These are phyloP conservation scores for Oligia fasciuncula DNA, from an alignment of 2,888 invertebrate genomes.

Conservation along the genomic window DNA sequence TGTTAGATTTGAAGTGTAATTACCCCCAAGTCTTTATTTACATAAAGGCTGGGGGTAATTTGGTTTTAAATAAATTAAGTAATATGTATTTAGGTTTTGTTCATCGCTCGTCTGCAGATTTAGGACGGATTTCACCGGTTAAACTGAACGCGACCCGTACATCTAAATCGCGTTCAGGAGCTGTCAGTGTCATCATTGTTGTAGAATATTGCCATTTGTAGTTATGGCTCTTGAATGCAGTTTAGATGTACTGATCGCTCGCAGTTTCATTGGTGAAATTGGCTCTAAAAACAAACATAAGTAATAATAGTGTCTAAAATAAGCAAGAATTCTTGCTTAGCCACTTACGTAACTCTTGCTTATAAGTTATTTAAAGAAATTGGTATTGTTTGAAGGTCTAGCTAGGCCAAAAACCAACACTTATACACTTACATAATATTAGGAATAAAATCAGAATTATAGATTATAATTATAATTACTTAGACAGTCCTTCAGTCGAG, in stretches of 20 bases:
- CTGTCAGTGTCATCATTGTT: not conserved
- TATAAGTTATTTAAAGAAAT: not conserved
- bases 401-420: not conserved
- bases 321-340: not conserved
- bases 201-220: not conserved
- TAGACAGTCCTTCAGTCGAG: not conserved
- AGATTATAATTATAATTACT: not conserved
- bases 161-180: not conserved
- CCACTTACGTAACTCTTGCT: not conserved
- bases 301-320: not conserved
- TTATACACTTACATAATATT: not conserved
- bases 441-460: not conserved
- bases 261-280: not conserved
- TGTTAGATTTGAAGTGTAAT: conserved; percentile 7
- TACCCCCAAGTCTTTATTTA: not conserved
- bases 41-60: too few species aligned
- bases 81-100: not conserved
- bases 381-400: not conserved
- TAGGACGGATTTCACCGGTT: not conserved
- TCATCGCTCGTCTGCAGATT: not conserved
- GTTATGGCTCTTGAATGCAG: not conserved
- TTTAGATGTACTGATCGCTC: not conserved
- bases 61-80: not conserved
- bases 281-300: not conserved
- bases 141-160: not conserved